Base-by-base conservation (phyloP, 2,113 vertebrate species). In the Pogona vitticeps region DNA sequence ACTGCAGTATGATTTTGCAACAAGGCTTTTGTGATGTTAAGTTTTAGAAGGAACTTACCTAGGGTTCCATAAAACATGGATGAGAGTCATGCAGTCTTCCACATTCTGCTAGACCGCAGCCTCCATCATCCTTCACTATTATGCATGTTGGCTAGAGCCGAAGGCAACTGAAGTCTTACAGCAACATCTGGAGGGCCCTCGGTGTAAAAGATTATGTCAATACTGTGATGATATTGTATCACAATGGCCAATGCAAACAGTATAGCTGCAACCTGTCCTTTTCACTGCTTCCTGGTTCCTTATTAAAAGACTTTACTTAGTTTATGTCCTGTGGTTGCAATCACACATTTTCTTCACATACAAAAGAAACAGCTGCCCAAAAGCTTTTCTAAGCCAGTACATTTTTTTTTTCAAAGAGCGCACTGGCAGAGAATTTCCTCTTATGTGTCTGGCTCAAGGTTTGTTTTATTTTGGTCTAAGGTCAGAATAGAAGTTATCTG, bases 401-500 rank as follows among this genome's bases (percentile, higher is more conserved):
- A 28, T 46, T 6, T 21, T 1, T 23, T 36, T 88, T 70, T 31
- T 26, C 28, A 6, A 0, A 0, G 28, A 52, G 38, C 88, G 88
- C 59, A 13, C 5, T 76, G 10, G 23, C 8, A 46, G 38, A 76
- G 82, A 85, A 73, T 3, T 63, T 70, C 21, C 21, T 83, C 9
- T 14, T 58, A 0, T 83, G 75, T 87, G 0, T 6, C 56, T 85
- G 78, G 4, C 1, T 40, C 38, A 81, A 85, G 70, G 82, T 12
- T 85, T 33, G 31, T 17, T 58, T 70, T 87, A 28, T 36, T 76
- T 87, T 68, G 85, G 85, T 76, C 59, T 59, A 12, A 85, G 83
- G 68, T 73, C 26, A 63, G 33, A 88, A 70, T 6, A 82, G 68
- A 88, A 83, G 82, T 89, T 86, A 12, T 70, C 68, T 91, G 90